Conservation (phyloP, 2,888 invertebrate genomes). For the Pheosia gnoma region DNA sequence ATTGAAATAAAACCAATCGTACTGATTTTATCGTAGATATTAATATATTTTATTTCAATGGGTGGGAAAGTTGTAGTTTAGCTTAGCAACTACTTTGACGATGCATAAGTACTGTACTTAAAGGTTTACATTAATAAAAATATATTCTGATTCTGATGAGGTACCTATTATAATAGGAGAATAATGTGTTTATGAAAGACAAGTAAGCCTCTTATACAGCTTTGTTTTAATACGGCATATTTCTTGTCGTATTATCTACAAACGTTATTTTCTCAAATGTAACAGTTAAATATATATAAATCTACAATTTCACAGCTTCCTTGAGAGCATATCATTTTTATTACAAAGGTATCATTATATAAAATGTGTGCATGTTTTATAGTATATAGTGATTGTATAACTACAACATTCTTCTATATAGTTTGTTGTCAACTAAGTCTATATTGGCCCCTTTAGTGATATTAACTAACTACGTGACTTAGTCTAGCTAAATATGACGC, state of each 20-base stretch:
- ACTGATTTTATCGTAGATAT: too few relatives aligned
- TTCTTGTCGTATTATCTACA: not conserved
- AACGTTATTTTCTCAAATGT: not conserved
- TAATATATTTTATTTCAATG: too few relatives aligned
- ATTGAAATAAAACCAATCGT: too few relatives aligned
- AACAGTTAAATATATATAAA: not conserved
- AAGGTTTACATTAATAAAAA: too few relatives aligned
- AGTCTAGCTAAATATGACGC: conserved; percentile 27
- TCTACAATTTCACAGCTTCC: not conserved
- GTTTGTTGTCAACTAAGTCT: conserved; percentile 57
- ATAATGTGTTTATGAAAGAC: too few relatives aligned
- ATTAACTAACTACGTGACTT: conserved; percentile 56
- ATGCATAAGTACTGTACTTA: too few relatives aligned
- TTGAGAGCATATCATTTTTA: not conserved
- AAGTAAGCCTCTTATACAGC: too few relatives aligned
- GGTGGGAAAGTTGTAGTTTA: too few relatives aligned
- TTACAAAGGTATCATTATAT: conserved; percentile 15
- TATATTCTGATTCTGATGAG: too few relatives aligned
- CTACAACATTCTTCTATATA: conserved; percentile 3
- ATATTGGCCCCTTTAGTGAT: conserved; percentile 76
- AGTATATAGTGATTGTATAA: not conserved
- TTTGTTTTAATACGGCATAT: not conserved
- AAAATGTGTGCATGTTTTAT: conserved; percentile 34
- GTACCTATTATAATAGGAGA: too few relatives aligned
- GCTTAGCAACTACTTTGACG: too few relatives aligned